Evolutionary conservation across 2,113 vertebrate species (phyloP), one percentile per base, ranked within the genome.

Genomic region (Suricata suricatta): DNA sequence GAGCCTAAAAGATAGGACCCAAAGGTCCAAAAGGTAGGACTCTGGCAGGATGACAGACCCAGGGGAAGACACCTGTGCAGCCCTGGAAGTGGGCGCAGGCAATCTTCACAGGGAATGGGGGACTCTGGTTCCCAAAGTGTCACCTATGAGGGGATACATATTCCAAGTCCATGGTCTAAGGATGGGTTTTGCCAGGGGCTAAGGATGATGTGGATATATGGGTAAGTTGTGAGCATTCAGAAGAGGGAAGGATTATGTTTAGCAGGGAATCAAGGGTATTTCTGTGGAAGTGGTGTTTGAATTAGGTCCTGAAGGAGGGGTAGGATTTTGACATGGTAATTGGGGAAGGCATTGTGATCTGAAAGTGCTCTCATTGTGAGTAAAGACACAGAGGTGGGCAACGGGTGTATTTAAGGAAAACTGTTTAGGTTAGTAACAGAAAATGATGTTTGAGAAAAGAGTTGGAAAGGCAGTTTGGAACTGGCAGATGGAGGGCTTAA

Each of bases 281-380:
- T 92, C 25, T 86, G 29, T 92, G 60, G 25, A 93, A 64, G 35
- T 90, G 25, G 35, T 76, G 16, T 96, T 69, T 69, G 64, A 82
- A 66, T 82, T 57, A 69, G 68, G 47, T 94, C 44, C 93, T 44
- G 27, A 66, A 81, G 50, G 19, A 85, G 16, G 47, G n/a, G 13
- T 74, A 12, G 5, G 5, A 66, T 92, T 79, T 72, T 90, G 47
- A 52, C 29, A 4, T 29, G 35, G 47, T 44, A 3, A 19, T 16
- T 44, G 29, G 33, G 74, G 31, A 60, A 57, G 16, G 25, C n/a
- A 33, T 9, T 86, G 21, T 60, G 74, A 90, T 52, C 47, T 87
- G 68, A 77, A 72, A 72, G 76, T 41, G 27, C 9, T 68, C 25
- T 71, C 9, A 6, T 3, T 79, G 33, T 84, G 41, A 88, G 35